Base-by-base conservation (phyloP, 1,140 invertebrate species). In the Drosophila repleta region DNA sequence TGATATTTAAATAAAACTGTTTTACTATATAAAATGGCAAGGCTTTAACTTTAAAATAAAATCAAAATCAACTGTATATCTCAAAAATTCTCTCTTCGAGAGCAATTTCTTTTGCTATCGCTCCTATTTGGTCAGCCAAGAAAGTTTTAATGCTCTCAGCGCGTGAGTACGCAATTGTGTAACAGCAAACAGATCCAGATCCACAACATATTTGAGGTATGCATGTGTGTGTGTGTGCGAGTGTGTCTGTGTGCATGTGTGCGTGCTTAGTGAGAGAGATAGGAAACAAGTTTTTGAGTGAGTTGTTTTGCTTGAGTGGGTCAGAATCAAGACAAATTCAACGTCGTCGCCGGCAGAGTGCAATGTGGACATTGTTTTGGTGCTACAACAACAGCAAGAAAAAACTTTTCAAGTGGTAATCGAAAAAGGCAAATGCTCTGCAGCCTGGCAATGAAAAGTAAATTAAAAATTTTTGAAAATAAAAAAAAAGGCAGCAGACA, bases 261-360 rank as follows among this genome's bases (percentile, higher is more conserved):
- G 20, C n/a, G 39, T 15, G 17, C 5, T 43, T 43, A 10, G 2
- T 35, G 32, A 18, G 35, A n/a, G 29, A 0, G 15, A 51, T 32
- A 51, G 52, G 20, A 71, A 71, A 71, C 68, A 26, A 58, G 68
- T 71, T 71, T 71, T 71, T 71, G 68, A 71, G 68, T 66, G 68
- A 45, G 20, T 26, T 41, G n/a, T n/a, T 26, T 15, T 26, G 29
- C 11, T 63, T 66, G 68, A 66, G 68, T 71, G 62, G 6, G 21
- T 52, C 53, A 58, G 62, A 62, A 69, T 64, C 52, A 71, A 71
- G 62, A 45, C 68, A 29, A 24, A 41, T 61, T 45, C 10, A 46
- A 15, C 46, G 18, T 15, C 18, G 35, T 17, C 24, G 32, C 24
- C 24, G 10, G 35, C 64, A 35, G 26, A 46, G 17, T 46, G 41